Evolutionary conservation across 2,797 vertebrate genomes (phyloP).

Genomic region (Avahi laniger): DNA sequence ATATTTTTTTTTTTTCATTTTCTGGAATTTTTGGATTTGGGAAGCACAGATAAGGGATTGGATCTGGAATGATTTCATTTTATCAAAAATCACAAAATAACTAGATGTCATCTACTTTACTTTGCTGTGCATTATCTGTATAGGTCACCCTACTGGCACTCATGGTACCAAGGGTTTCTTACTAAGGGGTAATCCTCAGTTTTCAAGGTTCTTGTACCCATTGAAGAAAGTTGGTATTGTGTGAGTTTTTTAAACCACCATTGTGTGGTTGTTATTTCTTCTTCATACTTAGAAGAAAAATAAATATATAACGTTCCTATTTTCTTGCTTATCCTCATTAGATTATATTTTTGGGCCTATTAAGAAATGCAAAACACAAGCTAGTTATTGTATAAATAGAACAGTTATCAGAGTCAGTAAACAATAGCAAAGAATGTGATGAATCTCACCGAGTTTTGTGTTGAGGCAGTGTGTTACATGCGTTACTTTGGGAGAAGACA

Average conservation of each 20-base stretch:
- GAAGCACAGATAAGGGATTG: not conserved
- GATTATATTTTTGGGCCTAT: not conserved
- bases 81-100: constrained; percentile 12
- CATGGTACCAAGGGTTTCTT: not conserved
- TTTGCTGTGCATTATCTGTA: not conserved
- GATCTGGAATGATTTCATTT: constrained; percentile 23
- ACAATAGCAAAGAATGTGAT: not conserved
- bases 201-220: constrained; percentile 17
- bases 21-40: not conserved
- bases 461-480: not conserved
- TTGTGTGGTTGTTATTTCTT: constrained; percentile 24
- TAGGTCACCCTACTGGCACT: not conserved
- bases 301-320: not conserved
- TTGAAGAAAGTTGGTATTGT: constrained; percentile 10
- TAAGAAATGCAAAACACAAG: constrained; percentile 4
- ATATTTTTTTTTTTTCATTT: not conserved
- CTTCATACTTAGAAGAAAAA: constrained; percentile 8
- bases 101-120: not conserved
- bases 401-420: not conserved
- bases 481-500: not conserved
- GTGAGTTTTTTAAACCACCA: constrained; percentile 9
- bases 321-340: constrained; percentile 5
- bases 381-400: constrained; percentile 15
- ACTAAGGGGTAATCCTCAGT: not conserved
- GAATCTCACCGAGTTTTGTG: not conserved